Conservation (phyloP, 2,888 invertebrate species). For the Dendrolimus houi region DNA sequence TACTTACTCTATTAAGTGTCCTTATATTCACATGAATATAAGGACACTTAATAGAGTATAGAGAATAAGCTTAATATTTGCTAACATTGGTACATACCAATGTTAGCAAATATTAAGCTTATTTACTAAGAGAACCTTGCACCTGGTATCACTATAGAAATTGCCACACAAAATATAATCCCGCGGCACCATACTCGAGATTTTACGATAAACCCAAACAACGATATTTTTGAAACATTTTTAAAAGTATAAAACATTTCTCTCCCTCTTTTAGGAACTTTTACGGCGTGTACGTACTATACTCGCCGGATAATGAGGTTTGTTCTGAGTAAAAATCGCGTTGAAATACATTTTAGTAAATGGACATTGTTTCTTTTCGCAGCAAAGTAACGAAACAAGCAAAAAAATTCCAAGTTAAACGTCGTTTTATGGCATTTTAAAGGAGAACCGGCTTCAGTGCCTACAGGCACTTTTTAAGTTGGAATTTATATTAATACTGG, state of each 20-base stretch:
- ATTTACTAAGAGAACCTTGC: too few relatives aligned
- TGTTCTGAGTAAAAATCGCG: background rate
- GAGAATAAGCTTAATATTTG: too few relatives aligned
- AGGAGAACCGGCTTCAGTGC: background rate
- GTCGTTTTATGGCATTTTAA: background rate
- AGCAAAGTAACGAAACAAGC: background rate
- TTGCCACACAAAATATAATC: too few relatives aligned
- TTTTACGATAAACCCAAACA: background rate
- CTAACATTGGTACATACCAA: too few relatives aligned
- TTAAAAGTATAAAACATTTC: background rate
- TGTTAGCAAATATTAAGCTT: too few relatives aligned
- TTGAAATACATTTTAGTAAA: constrained; percentile 1
- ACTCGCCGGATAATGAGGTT: background rate
- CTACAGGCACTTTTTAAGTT: background rate
- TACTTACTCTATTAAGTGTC: too few relatives aligned
- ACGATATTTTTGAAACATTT: background rate
- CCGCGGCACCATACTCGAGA: background rate
- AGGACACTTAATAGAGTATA: too few relatives aligned
- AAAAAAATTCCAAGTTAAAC: background rate
- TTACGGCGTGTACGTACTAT: background rate
- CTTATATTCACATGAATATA: too few relatives aligned
- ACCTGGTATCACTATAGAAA: too few relatives aligned
- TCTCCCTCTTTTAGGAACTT: background rate
- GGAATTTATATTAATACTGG: background rate
- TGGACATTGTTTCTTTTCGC: background rate